Evolutionary conservation across 2,113 vertebrate genomes (phyloP).

Genomic region (Proteles cristata): DNA sequence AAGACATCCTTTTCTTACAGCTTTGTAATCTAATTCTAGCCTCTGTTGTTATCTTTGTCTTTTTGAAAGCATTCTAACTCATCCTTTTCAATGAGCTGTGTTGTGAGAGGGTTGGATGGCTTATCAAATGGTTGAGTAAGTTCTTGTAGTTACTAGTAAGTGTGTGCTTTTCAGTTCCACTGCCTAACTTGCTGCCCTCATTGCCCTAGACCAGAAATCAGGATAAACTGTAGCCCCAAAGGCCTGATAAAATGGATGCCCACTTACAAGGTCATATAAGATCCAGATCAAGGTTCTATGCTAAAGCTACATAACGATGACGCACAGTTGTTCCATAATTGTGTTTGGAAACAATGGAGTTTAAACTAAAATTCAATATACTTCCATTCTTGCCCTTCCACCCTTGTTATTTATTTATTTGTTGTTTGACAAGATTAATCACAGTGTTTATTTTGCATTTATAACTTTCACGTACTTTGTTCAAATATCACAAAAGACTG

Average conservation of each 20-base stretch:
- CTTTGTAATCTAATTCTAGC: not conserved
- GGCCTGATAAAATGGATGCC: not conserved
- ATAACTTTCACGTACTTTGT: not conserved
- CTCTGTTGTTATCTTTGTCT: not conserved
- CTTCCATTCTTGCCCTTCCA: not conserved
- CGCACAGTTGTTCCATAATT: not conserved
- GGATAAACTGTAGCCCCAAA: not conserved
- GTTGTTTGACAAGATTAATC: not conserved
- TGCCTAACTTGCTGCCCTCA: not conserved
- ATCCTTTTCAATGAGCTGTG: not conserved
- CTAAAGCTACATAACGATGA: not conserved
- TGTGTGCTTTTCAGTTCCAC: not conserved
- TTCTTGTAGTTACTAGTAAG: not conserved
- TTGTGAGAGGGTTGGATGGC: not conserved
- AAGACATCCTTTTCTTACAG: not conserved
- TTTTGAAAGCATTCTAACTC: not conserved
- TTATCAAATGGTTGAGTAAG: not conserved
- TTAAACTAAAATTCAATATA: slow-evolving; percentile 38
- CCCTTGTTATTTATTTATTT: slow-evolving; percentile 15
- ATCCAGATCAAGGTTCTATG: not conserved
- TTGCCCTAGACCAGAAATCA: not conserved
- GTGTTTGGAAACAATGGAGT: not conserved
- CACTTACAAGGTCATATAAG: not conserved
- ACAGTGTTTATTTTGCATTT: slow-evolving; percentile 1
- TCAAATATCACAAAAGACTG: slow-evolving; percentile 9